Evolutionary conservation across 1,140 invertebrate genomes (phyloP).

Genomic region (Drosophila malerkotliana): DNA sequence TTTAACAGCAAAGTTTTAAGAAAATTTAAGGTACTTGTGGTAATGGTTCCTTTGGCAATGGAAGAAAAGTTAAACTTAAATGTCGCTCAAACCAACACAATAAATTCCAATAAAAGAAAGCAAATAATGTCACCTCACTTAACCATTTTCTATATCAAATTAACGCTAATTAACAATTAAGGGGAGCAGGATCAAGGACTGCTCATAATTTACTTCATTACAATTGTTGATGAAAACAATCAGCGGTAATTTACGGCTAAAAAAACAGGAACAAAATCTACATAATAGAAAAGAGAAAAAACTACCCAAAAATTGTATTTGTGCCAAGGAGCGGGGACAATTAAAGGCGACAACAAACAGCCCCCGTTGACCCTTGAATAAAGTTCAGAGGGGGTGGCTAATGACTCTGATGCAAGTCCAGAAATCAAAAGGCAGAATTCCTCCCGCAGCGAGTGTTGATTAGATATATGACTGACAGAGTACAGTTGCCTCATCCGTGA

Average conservation of each 20-base stretch:
- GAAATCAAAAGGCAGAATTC: slow-evolving; percentile 76
- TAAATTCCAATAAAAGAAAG: slow-evolving; percentile 44
- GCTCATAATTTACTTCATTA: slow-evolving; percentile 81
- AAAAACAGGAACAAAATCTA: slow-evolving; percentile 57
- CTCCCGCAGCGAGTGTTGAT: slow-evolving; percentile 58
- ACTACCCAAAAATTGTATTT: slow-evolving; percentile 58
- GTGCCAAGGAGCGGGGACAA: slow-evolving; percentile 44
- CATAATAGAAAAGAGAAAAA: slow-evolving; percentile 41
- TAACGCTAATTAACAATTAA: slow-evolving; percentile 75
- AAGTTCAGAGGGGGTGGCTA: slow-evolving; percentile 57
- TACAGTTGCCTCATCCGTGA: slow-evolving; percentile 72
- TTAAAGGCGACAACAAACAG: slow-evolving; percentile 81
- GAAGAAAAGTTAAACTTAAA: neutral
- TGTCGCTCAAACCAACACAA: slow-evolving; percentile 17
- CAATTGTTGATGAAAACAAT: slow-evolving; percentile 82
- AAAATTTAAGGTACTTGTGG: neutral
- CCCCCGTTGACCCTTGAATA: slow-evolving; percentile 54
- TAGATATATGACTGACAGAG: slow-evolving; percentile 41
- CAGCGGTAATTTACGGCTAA: slow-evolving; percentile 65
- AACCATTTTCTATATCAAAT: slow-evolving; percentile 59
- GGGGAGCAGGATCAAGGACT: slow-evolving; percentile 27
- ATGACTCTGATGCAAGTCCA: slow-evolving; percentile 73
- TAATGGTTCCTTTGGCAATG: too few relatives aligned
- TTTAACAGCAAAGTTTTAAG: neutral
- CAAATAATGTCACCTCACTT: slow-evolving; percentile 32